Evolutionary conservation across 2,113 vertebrate species (phyloP).

Genomic region (Heptranchias perlo): DNA sequence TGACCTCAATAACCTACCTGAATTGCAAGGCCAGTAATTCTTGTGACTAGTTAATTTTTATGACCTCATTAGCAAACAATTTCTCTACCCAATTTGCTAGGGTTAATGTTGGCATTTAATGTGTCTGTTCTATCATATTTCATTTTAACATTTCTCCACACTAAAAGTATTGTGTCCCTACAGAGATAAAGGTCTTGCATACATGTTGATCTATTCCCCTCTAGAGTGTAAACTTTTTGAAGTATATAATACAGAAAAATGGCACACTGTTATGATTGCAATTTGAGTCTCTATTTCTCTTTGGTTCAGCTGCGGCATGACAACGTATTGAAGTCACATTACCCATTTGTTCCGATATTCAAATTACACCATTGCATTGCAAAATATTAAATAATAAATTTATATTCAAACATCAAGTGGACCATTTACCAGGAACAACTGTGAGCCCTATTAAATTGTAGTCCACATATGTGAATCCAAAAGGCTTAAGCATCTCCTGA

Average conservation of each 20-base stretch:
- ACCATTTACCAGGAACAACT: not conserved
- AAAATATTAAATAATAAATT: not conserved
- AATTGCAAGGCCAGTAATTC: not conserved
- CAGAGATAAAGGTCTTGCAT: constrained; percentile 25
- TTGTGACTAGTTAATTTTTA: constrained; percentile 24
- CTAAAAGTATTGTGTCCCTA: not conserved
- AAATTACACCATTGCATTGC: not conserved
- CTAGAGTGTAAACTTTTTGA: not conserved
- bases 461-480: not conserved
- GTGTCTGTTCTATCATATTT: not conserved
- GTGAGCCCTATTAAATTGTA: not conserved
- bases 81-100: constrained; percentile 18
- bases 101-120: constrained; percentile 9
- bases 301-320: not conserved
- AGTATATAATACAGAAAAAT: not conserved
- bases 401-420: not conserved
- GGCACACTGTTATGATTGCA: constrained; percentile 20
- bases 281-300: not conserved
- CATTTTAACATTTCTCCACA: not conserved
- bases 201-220: not conserved
- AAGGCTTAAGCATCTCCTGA: not conserved
- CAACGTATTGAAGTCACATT: not conserved
- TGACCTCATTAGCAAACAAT: constrained; percentile 29
- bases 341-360: not conserved
- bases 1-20: constrained; percentile 25